Percentiles rank a stretch among this genome's conserved stretches.
These are phyloP conservation scores for Lanius ludovicianus DNA, from an alignment of 2,113 vertebrate genomes.

Conservation along the genomic window DNA sequence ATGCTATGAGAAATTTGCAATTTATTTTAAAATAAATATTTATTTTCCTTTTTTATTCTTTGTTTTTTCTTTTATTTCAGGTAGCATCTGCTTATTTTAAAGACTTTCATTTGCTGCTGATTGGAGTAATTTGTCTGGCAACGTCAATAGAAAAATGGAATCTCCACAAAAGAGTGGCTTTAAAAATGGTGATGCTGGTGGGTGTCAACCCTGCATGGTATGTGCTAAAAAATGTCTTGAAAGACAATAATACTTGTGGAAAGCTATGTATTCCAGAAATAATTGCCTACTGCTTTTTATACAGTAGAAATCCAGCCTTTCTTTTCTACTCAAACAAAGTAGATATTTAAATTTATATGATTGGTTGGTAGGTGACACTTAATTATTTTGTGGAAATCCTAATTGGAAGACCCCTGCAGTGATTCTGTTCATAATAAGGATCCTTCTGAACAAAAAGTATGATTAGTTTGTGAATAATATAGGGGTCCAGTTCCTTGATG, in stretches of 20 bases:
- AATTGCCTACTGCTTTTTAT: not conserved
- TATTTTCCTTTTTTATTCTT: not conserved
- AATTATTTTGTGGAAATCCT: constrained; percentile 1
- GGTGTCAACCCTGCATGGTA: constrained; percentile 91
- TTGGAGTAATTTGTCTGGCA: constrained; percentile 90
- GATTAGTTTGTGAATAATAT: not conserved
- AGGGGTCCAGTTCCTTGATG: not conserved
- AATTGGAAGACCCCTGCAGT: not conserved
- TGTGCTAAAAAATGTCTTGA: constrained; percentile 14
- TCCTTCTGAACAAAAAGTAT: not conserved
- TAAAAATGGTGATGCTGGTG: constrained; percentile 87
- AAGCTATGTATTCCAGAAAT: not conserved
- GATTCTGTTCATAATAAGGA: not conserved
- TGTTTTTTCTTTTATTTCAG: constrained; percentile 68
- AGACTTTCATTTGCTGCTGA: constrained; percentile 90
- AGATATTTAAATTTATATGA: not conserved
- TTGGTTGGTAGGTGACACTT: not conserved
- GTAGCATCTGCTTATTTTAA: constrained; percentile 90
- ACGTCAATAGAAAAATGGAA: constrained; percentile 95
- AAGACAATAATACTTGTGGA: not conserved
- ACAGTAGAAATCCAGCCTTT: not conserved
- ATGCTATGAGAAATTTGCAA: not conserved
- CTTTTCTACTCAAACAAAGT: not conserved
- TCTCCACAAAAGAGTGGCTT: constrained; percentile 89
- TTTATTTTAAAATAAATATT: not conserved